Evolutionary conservation across 2,113 vertebrate genomes (phyloP).

Genomic region (Tachycineta bicolor): DNA sequence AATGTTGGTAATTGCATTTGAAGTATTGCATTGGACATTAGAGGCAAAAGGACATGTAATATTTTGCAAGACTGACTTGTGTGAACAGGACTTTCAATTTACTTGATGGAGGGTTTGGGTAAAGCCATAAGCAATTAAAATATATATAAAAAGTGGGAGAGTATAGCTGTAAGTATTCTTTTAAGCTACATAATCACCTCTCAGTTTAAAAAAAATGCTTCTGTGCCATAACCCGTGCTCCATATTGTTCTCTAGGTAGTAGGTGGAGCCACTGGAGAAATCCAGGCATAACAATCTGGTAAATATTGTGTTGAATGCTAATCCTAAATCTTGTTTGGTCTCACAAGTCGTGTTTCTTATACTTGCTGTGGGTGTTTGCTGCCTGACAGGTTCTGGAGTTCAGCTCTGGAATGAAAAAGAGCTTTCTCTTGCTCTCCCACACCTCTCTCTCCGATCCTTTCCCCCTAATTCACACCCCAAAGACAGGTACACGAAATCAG

Average conservation of each 20-base stretch:
- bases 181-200: background rate
- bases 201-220: background rate
- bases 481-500: background rate
- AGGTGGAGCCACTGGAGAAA: background rate
- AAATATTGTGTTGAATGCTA: background rate
- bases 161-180: background rate
- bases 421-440: background rate
- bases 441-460: background rate
- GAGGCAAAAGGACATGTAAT: background rate
- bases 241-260: background rate
- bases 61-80: slow-evolving; percentile 6
- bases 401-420: background rate
- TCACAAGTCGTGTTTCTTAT: background rate
- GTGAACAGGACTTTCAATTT: background rate
- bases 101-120: background rate
- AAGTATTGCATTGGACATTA: background rate
- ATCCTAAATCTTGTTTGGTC: background rate
- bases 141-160: background rate
- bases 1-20: background rate
- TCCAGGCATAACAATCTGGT: background rate
- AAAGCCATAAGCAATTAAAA: background rate
- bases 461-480: background rate
- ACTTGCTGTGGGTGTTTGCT: slow-evolving; percentile 25
- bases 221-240: background rate
- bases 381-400: slow-evolving; percentile 26